A percentile compares a stretch with the other conserved stretches of the same genome.
Conservation (phyloP, 1,140 invertebrate genomes). For the Oryctes rhinoceros region DNA sequence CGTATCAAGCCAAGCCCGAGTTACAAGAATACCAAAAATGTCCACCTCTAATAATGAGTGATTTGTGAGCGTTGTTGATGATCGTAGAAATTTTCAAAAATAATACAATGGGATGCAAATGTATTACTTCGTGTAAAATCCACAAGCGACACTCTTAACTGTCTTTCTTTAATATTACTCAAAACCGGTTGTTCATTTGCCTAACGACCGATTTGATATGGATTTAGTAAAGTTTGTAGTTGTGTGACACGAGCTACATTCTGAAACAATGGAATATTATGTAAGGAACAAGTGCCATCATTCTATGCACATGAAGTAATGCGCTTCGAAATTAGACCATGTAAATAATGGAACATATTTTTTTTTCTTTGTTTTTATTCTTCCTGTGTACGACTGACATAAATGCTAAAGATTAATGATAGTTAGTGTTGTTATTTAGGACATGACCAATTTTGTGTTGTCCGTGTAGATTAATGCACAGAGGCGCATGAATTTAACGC, state of each 20-base stretch:
- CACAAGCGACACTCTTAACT: too few relatives aligned
- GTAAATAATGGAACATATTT: slow-evolving; percentile 8
- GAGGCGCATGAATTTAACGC: too few relatives aligned
- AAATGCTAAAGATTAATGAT: background rate
- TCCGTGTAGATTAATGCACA: background rate
- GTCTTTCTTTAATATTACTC: too few relatives aligned
- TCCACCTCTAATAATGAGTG: too few relatives aligned
- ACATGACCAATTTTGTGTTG: background rate
- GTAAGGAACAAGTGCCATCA: slow-evolving; percentile 8
- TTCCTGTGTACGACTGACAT: slow-evolving; percentile 13
- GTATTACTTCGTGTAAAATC: too few relatives aligned
- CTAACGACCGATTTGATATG: background rate
- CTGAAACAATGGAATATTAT: slow-evolving; percentile 17
- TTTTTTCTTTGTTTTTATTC: slow-evolving; percentile 8
- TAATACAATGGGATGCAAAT: too few relatives aligned
- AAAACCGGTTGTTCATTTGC: too few relatives aligned
- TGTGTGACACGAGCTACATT: background rate
- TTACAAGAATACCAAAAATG: too few relatives aligned
- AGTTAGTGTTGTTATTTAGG: slow-evolving; percentile 15
- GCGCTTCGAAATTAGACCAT: slow-evolving; percentile 16
- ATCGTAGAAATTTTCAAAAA: too few relatives aligned
- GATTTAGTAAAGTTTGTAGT: background rate
- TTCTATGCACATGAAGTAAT: slow-evolving; percentile 13
- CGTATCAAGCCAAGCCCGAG: too few relatives aligned
- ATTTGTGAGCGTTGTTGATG: too few relatives aligned